phyloP scores from a whole-genome alignment of 2,113 vertebrate genomes.

The Tragelaphus strepsiceros region DNA sequence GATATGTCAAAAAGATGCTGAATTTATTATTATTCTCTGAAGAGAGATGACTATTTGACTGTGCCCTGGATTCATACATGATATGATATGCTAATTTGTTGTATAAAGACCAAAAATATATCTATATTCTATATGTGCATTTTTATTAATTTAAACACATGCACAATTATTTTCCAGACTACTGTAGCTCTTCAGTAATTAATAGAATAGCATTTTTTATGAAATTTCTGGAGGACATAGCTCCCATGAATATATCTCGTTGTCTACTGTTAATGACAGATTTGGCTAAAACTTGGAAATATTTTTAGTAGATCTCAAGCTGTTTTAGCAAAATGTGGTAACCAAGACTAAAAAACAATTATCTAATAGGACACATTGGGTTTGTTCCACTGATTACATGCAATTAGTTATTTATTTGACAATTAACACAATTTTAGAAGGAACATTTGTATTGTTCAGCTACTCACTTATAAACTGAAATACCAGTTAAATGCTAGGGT shows the following conservation, averaged over 20 bases:
- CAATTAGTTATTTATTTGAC: neutral
- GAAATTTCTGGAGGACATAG: neutral
- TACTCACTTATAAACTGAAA: neutral
- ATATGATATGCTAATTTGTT: neutral
- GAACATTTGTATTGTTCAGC: neutral
- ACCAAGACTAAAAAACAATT: neutral
- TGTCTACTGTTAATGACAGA: neutral
- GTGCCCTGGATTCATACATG: neutral
- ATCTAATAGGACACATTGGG: neutral
- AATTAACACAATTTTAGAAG: neutral
- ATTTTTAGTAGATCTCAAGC: neutral
- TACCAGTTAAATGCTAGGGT: neutral
- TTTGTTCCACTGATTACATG: neutral
- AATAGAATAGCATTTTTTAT: neutral
- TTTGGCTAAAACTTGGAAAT: neutral
- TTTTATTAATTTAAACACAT: neutral
- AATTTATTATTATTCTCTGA: neutral
- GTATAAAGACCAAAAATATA: neutral
- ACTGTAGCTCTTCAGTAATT: neutral
- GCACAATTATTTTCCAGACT: neutral
- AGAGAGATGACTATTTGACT: neutral
- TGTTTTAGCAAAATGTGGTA: neutral
- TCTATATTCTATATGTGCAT: neutral
- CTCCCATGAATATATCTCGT: neutral
- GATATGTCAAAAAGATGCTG: neutral